Evolutionary conservation across 1,140 invertebrate species (phyloP).

Genomic region (Harpegnathos saltator): DNA sequence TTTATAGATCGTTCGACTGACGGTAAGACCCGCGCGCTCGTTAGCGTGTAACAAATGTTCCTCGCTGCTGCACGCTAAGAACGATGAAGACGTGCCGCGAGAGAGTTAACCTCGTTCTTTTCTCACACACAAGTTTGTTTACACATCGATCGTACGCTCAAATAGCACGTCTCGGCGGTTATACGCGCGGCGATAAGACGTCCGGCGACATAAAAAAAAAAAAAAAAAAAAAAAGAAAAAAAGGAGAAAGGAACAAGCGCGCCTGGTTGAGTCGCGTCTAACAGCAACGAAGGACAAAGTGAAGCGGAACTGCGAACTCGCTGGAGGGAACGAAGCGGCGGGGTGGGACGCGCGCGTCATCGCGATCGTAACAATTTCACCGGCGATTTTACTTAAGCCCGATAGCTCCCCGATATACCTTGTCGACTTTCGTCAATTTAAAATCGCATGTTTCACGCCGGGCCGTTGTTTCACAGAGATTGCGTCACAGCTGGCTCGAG

Average conservation of each 20-base stretch:
- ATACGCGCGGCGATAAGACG: neutral
- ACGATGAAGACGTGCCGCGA: slow-evolving; percentile 6
- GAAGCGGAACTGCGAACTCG: too few species aligned
- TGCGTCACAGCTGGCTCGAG: slow-evolving; percentile 65
- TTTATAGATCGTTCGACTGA: slow-evolving; percentile 1
- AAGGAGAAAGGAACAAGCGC: too few species aligned
- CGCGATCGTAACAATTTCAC: too few species aligned
- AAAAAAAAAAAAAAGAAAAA: too few species aligned
- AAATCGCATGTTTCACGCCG: slow-evolving; percentile 51
- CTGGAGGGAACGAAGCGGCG: too few species aligned
- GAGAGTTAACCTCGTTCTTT: slow-evolving; percentile 40
- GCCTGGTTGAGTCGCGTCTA: neutral
- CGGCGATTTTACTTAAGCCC: too few species aligned
- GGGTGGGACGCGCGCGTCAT: too few species aligned
- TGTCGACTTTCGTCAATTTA: slow-evolving; percentile 36
- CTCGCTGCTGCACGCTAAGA: neutral
- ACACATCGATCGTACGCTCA: neutral
- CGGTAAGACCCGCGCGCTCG: neutral
- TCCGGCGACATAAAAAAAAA: neutral
- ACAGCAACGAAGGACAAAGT: neutral
- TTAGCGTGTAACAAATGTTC: slow-evolving; percentile 18
- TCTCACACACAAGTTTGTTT: slow-evolving; percentile 19
- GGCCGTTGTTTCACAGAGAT: slow-evolving; percentile 41
- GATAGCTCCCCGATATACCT: too few species aligned
- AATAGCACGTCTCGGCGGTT: neutral